phyloP scores from a whole-genome alignment of 2,888 invertebrate species.

The Cordilura impudica region DNA sequence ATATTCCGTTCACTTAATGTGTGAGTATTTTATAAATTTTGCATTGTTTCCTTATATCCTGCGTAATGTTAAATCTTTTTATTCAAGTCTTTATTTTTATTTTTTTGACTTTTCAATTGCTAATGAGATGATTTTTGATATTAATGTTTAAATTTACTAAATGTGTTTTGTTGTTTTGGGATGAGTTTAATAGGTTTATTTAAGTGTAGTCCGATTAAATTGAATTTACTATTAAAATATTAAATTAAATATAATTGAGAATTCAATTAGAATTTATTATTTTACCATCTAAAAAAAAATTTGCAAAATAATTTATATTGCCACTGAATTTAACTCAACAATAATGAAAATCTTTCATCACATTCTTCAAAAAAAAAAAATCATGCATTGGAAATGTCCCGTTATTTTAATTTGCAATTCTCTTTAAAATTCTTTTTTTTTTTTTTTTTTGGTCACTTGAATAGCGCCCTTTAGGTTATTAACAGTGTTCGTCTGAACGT shows the following conservation, averaged over 20 bases:
- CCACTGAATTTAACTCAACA: too few relatives aligned
- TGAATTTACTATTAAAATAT: neutral
- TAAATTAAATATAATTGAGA: neutral
- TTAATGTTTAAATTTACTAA: neutral
- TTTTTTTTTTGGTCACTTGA: too few relatives aligned
- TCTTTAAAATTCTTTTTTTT: too few relatives aligned
- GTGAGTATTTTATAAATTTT: constrained; percentile 25
- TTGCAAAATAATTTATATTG: too few relatives aligned
- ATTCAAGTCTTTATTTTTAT: neutral
- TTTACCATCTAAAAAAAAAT: too few relatives aligned
- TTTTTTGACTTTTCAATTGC: neutral
- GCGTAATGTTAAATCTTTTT: constrained; percentile 20
- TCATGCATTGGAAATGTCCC: too few relatives aligned
- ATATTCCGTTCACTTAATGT: neutral
- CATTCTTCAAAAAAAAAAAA: too few relatives aligned
- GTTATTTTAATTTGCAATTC: too few relatives aligned
- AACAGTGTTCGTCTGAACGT: too few relatives aligned
- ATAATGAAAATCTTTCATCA: too few relatives aligned
- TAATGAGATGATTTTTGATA: neutral
- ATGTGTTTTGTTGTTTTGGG: neutral
- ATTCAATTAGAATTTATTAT: neutral
- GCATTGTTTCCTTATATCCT: constrained; percentile 22
- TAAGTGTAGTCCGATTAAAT: neutral
- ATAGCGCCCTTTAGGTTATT: too few relatives aligned
- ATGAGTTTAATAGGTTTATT: neutral